These are phyloP conservation scores for Pseudobourletiella spinata DNA, from an alignment of 1,140 invertebrate species.

Conservation along the genomic window DNA sequence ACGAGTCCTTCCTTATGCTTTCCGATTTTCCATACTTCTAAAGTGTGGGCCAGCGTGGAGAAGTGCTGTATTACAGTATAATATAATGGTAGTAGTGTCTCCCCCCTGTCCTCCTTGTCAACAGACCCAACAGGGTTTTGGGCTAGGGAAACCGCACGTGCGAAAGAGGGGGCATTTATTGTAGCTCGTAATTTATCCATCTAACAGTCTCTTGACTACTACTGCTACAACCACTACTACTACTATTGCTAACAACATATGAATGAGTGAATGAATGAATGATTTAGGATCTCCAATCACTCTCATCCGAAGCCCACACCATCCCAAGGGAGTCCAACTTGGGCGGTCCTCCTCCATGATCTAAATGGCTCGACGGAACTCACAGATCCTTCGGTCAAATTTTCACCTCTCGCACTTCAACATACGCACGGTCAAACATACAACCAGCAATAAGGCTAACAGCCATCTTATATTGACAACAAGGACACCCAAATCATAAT, in stretches of 20 bases:
- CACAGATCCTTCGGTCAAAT: too few relatives aligned
- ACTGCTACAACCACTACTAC: too few relatives aligned
- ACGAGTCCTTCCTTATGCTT: too few relatives aligned
- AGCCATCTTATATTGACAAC: too few relatives aligned
- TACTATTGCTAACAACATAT: not conserved
- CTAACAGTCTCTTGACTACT: not conserved
- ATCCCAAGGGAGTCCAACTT: not conserved
- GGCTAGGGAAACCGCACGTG: slow-evolving; percentile 1
- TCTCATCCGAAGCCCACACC: not conserved
- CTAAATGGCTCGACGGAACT: too few relatives aligned
- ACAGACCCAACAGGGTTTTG: not conserved
- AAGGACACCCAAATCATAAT: too few relatives aligned
- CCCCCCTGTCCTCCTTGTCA: not conserved
- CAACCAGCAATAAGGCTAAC: not conserved
- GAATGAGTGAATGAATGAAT: not conserved
- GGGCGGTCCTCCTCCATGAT: not conserved
- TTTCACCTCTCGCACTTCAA: not conserved
- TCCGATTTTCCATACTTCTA: not conserved
- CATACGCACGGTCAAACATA: not conserved
- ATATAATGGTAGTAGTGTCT: not conserved
- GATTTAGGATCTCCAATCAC: slow-evolving; percentile 10
- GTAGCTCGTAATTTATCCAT: not conserved
- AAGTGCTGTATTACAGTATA: not conserved
- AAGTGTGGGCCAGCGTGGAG: not conserved
- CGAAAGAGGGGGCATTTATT: slow-evolving; percentile 8